phyloP scores from a whole-genome alignment of 2,797 vertebrate genomes.

The Gymnothorax javanicus region DNA sequence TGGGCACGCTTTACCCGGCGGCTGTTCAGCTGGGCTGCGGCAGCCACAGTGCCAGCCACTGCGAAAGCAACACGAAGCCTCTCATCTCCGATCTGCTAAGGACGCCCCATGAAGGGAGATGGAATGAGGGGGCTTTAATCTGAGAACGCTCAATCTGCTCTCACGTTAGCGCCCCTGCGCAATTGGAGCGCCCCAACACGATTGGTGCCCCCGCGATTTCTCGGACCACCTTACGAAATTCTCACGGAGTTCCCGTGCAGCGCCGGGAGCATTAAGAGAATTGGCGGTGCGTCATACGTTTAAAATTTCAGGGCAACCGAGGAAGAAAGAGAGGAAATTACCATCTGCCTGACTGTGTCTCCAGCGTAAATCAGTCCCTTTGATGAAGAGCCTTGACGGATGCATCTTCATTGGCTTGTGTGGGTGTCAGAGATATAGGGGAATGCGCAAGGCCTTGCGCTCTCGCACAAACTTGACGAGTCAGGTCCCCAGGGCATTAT shows the following conservation, averaged over 20 bases:
- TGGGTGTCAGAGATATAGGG: neutral
- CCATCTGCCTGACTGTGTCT: neutral
- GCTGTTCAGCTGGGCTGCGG: neutral
- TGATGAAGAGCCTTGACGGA: neutral
- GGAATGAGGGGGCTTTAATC: neutral
- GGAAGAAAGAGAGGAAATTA: neutral
- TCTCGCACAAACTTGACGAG: conserved; percentile 2
- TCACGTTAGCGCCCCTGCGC: neutral
- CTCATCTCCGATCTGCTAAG: neutral
- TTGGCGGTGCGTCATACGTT: neutral
- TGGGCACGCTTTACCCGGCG: neutral
- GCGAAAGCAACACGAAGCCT: neutral
- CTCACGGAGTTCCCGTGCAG: neutral
- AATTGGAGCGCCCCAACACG: neutral
- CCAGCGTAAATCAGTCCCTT: neutral
- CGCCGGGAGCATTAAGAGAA: neutral
- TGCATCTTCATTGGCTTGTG: neutral
- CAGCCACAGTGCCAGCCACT: neutral
- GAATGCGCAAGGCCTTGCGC: neutral
- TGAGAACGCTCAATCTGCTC: neutral
- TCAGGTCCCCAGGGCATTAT: neutral
- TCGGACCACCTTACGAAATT: neutral
- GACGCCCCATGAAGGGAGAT: neutral
- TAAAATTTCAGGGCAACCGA: neutral
- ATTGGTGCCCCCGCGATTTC: neutral